A percentile compares a stretch with the other conserved stretches of the same genome.
phyloP scores from a whole-genome alignment of 2,797 vertebrate species.

The Antrozous pallidus region DNA sequence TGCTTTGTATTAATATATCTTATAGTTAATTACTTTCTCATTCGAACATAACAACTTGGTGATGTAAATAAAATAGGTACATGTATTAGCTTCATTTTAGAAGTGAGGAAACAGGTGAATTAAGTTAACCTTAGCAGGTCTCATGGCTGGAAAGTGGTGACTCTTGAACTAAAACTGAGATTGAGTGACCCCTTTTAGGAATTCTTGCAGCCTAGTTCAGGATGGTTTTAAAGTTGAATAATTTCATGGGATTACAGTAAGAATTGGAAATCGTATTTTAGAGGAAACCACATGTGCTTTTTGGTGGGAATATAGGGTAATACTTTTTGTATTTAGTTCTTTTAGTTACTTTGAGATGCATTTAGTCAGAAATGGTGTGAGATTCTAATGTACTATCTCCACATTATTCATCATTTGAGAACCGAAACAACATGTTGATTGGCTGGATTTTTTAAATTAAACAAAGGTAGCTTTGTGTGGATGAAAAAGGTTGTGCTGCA shows the following conservation, averaged over 20 bases:
- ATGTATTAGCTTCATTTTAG: background rate
- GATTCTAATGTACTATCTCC: background rate
- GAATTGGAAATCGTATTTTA: background rate
- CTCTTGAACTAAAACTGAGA: background rate
- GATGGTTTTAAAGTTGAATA: constrained; percentile 12
- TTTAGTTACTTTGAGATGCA: background rate
- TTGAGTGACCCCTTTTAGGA: background rate
- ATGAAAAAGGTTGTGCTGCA: background rate
- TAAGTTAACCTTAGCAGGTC: background rate
- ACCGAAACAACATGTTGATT: background rate
- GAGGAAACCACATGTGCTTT: background rate
- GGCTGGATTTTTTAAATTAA: constrained; percentile 18
- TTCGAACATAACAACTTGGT: background rate
- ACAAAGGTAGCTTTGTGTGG: constrained; percentile 18
- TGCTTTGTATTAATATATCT: background rate
- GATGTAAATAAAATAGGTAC: background rate
- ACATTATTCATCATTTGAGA: constrained; percentile 20
- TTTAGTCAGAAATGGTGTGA: background rate
- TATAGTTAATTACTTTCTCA: background rate
- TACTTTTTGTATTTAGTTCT: background rate
- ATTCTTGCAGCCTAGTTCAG: background rate
- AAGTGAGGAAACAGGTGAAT: background rate
- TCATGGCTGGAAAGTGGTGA: background rate
- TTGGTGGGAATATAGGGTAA: background rate
- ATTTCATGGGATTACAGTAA: background rate